Percentiles rank a stretch among this genome's conserved stretches.
These are phyloP conservation scores for Amblyjoppa fuscipennis DNA, from an alignment of 2,888 invertebrate species.

Conservation along the genomic window DNA sequence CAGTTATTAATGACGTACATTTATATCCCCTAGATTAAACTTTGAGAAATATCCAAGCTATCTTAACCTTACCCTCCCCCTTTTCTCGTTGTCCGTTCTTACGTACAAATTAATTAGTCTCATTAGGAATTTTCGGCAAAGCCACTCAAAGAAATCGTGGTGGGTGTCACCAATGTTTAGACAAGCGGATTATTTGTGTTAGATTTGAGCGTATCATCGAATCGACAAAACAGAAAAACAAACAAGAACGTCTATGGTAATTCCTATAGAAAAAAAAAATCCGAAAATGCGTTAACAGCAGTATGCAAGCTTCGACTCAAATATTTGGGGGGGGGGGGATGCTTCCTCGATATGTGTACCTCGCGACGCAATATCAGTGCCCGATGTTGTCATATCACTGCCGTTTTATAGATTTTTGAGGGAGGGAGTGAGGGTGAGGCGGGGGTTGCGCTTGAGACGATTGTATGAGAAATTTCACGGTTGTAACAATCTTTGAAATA, in stretches of 20 bases:
- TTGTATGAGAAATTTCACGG: neutral
- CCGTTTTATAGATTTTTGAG: slow-evolving; percentile 50
- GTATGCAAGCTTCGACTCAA: neutral
- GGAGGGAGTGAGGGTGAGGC: no score
- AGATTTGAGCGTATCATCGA: slow-evolving; percentile 16
- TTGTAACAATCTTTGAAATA: slow-evolving; percentile 3
- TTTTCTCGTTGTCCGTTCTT: slow-evolving; percentile 23
- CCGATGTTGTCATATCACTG: slow-evolving; percentile 65
- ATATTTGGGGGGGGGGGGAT: neutral
- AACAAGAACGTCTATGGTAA: slow-evolving; percentile 4
- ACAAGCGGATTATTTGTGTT: slow-evolving; percentile 34
- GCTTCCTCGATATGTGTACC: slow-evolving; percentile 42
- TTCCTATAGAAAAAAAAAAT: slow-evolving; percentile 23
- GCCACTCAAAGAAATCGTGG: neutral
- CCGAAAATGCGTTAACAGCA: slow-evolving; percentile 15
- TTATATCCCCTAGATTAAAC: slow-evolving; percentile 35
- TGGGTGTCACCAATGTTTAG: slow-evolving; percentile 10
- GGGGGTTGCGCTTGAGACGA: neutral
- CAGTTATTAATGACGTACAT: slow-evolving; percentile 71
- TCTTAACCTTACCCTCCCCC: neutral
- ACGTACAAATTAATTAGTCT: slow-evolving; percentile 7
- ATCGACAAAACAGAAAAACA: slow-evolving; percentile 13
- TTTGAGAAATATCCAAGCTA: slow-evolving; percentile 14
- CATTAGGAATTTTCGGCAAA: slow-evolving; percentile 14
- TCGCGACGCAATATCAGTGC: slow-evolving; percentile 72